Evolutionary conservation across 2,888 invertebrate genomes (phyloP), one percentile per base, ranked within the genome.

Genomic region (Busseola fusca): DNA sequence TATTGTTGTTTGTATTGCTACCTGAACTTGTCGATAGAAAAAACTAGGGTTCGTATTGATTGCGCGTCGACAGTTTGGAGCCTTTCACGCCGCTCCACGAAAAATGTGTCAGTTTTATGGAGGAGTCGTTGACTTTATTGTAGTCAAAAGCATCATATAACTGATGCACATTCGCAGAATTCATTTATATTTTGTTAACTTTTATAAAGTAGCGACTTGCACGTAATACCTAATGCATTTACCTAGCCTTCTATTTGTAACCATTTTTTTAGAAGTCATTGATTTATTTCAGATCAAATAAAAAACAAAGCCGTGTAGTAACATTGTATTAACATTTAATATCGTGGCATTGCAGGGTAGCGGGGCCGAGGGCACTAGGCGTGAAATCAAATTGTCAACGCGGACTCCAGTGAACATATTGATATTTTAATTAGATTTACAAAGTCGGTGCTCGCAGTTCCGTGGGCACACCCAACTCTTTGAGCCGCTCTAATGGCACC

Each of bases 391-490:
- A 95, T 95, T 94, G 93, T 95, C 92, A 92, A 91, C 93, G 92
- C 92, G 92, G 92, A 88, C 90, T 92, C 88, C 91, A 91, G 92
- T 88, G 90, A 95, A 91, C 95, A 95, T 95, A 95, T 95, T 95
- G 95, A 95, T 95, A 95, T 95, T 95, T 95, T 95, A 95, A 95
- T 95, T 95, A 95, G 95, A 95, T 95, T 95, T 93, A 94, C 95
- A 94, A 95, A 94, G 94, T 94, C 92, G 91, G 81, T 83, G 84
- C 91, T 89, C 88, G 91, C 89, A 86, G 92, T 90, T 90, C 88
- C 87, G 89, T 86, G 90, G 92, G 93, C 91, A 87, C 93, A 92
- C 93, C 93, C 95, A 95, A 94, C 95, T 95, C 95, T 95, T 95
- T 95, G 94, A 93, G 91, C 90, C 89, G 91, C 87, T 90, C 91